A percentile compares a stretch with the other conserved stretches of the same genome.
These are phyloP conservation scores for Hirudo medicinalis DNA, from an alignment of 1,140 invertebrate genomes.

Conservation along the genomic window DNA sequence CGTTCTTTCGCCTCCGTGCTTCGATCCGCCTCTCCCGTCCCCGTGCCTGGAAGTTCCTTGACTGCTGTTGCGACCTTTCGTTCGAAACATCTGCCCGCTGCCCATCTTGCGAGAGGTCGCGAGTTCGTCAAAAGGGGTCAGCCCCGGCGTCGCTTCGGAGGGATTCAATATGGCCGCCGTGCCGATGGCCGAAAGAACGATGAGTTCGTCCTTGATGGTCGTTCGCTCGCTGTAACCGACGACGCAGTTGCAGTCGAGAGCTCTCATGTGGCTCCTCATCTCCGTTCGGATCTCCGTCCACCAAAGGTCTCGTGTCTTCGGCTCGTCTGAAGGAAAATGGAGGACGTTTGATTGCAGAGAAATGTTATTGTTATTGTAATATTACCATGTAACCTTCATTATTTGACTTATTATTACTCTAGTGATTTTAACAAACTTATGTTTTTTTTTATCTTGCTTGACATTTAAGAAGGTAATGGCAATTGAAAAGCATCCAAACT, in stretches of 20 bases:
- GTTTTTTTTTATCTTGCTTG: no score
- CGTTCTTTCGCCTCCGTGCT: neutral
- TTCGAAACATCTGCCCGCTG: neutral
- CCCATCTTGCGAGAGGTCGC: neutral
- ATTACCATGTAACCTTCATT: neutral
- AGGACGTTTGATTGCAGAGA: neutral
- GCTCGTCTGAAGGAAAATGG: slow-evolving; percentile 58
- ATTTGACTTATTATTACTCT: no score
- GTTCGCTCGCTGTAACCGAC: slow-evolving; percentile 78
- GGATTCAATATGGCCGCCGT: slow-evolving; percentile 69
- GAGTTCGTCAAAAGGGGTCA: neutral
- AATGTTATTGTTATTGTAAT: neutral
- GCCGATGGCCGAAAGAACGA: slow-evolving; percentile 77
- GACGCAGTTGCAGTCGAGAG: slow-evolving; percentile 81
- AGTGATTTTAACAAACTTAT: no score
- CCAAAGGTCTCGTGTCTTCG: slow-evolving; percentile 78
- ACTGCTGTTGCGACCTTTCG: no score
- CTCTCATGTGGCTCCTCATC: slow-evolving; percentile 74
- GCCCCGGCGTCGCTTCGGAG: neutral
- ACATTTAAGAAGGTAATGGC: no score
- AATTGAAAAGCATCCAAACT: no score
- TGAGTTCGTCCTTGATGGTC: slow-evolving; percentile 84
- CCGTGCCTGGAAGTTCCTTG: neutral
- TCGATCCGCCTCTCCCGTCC: neutral
- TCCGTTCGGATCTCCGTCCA: slow-evolving; percentile 89